Evolutionary conservation across 2,113 vertebrate genomes (phyloP).

Genomic region (Festucalex cinctus): DNA sequence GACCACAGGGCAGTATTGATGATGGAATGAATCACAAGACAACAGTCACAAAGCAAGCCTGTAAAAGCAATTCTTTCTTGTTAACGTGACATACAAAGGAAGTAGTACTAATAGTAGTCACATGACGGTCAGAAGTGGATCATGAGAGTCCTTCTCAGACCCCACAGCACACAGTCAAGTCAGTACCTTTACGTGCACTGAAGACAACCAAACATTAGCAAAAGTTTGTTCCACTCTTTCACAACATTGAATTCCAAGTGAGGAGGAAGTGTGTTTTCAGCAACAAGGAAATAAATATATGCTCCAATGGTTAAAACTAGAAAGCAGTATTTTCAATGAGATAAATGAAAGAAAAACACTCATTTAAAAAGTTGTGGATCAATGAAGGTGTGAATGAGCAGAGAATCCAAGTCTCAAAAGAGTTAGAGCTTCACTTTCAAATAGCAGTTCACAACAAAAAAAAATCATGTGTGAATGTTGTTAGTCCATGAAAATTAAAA

Average conservation of each 20-base stretch:
- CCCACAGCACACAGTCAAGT: conserved; percentile 12
- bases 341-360: not conserved
- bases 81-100: not conserved
- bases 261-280: not conserved
- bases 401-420: no score
- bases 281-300: not conserved
- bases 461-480: not conserved
- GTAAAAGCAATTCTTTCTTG: not conserved
- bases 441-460: no score
- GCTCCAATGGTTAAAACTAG: not conserved
- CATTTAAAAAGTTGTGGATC: not conserved
- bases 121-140: conserved; percentile 59
- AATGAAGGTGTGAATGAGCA: not conserved
- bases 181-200: not conserved
- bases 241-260: not conserved
- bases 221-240: not conserved
- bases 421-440: no score
- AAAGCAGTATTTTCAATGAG: not conserved
- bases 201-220: not conserved
- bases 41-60: not conserved
- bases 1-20: not conserved
- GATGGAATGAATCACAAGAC: not conserved
- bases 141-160: conserved; percentile 42
- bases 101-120: conserved; percentile 28
- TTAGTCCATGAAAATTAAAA: not conserved